Evolutionary conservation across 2,113 vertebrate species (phyloP).

Genomic region (Sinocyclocheilus grahami): DNA sequence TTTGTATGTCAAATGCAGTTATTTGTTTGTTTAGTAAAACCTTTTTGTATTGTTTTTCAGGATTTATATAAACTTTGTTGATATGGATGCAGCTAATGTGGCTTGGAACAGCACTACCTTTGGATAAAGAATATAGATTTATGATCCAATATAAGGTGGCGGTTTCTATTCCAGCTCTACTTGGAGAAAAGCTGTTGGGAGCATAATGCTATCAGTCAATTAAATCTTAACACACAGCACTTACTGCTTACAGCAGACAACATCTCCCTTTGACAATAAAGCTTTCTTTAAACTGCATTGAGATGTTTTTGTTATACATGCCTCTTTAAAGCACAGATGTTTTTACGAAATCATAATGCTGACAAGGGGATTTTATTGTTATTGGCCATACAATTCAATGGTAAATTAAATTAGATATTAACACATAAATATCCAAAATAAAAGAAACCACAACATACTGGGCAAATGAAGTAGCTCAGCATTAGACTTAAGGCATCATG

Average conservation of each 20-base stretch:
- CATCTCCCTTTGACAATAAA: constrained; percentile 25
- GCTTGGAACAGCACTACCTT: constrained; percentile 77
- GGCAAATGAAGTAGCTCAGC: too few species aligned
- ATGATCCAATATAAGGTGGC: neutral
- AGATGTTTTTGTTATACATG: neutral
- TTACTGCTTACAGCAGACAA: constrained; percentile 1
- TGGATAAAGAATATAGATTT: constrained; percentile 60
- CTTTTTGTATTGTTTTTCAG: constrained; percentile 56
- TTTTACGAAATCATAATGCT: neutral
- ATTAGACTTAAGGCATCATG: too few species aligned
- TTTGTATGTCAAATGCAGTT: too few species aligned
- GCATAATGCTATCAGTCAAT: neutral
- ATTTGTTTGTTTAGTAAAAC: too few species aligned
- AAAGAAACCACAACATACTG: too few species aligned
- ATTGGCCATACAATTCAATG: too few species aligned
- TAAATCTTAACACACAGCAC: constrained; percentile 19
- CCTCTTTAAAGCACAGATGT: neutral
- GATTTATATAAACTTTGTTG: constrained; percentile 76
- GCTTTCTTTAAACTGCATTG: neutral
- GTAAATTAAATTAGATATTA: too few species aligned
- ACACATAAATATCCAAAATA: too few species aligned
- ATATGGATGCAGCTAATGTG: constrained; percentile 75
- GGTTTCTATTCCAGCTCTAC: neutral
- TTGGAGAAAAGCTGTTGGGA: neutral
- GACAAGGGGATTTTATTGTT: neutral